Percentiles rank a stretch among this genome's conserved stretches.
Evolutionary conservation across 2,888 invertebrate genomes (phyloP).

Genomic region (Isoperla grammatica): DNA sequence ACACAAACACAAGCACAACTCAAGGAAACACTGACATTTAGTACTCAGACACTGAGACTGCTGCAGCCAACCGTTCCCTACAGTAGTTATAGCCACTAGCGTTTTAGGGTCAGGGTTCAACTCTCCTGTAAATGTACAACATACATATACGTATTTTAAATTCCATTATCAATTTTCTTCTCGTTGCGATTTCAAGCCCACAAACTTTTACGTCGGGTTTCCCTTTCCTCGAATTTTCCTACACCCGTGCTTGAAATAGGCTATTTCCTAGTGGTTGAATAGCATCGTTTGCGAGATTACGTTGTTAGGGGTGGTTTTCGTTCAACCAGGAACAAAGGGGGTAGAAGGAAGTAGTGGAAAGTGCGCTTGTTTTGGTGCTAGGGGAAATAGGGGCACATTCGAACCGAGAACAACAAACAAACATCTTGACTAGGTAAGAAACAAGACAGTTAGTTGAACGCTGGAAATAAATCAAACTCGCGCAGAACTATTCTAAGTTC

Average conservation of each 20-base stretch:
- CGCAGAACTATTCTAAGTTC: no score
- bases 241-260: slow-evolving; percentile 10
- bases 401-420: slow-evolving; percentile 9
- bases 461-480: no score
- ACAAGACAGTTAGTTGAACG: no score
- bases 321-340: slow-evolving; percentile 13
- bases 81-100: no score
- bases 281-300: slow-evolving; percentile 26
- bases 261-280: slow-evolving; percentile 17
- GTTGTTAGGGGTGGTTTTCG: slow-evolving; percentile 22
- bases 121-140: no score
- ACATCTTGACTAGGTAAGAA: no score
- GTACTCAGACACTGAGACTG: no score
- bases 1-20: no score
- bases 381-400: slow-evolving; percentile 5
- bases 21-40: no score
- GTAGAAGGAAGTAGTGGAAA: slow-evolving; percentile 20
- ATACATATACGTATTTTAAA: slow-evolving; percentile 13
- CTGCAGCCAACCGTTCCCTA: no score
- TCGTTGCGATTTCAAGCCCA: slow-evolving; percentile 13
- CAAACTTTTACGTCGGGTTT: slow-evolving; percentile 14
- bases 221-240: slow-evolving; percentile 10
- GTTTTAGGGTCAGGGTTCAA: no score
- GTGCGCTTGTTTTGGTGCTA: slow-evolving; percentile 16
- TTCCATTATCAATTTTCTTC: slow-evolving; percentile 17